Evolutionary conservation across 2,888 invertebrate species (phyloP).

Genomic region (Eristalis tenax): DNA sequence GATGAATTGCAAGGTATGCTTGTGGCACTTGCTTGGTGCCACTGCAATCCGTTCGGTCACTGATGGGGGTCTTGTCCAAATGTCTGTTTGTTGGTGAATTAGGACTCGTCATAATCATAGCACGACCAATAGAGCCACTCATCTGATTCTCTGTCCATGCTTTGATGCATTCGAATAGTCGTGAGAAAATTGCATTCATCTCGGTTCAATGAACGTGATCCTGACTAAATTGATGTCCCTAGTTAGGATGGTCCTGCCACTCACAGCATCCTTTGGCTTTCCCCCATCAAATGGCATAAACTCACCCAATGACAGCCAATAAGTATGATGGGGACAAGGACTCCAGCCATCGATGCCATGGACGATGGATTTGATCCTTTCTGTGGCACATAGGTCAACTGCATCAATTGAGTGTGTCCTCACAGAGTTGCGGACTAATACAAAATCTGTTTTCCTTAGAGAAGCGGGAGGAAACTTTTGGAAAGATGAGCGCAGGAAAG

Average conservation of each 20-base stretch:
- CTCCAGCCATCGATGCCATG: constrained; percentile 9
- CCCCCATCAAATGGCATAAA: constrained; percentile 34
- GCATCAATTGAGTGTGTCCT: constrained; percentile 43
- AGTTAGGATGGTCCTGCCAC: neutral
- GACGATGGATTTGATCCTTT: constrained; percentile 6
- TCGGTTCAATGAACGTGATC: constrained; percentile 41
- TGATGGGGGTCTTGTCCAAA: neutral
- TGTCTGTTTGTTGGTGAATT: no score
- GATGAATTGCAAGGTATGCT: neutral
- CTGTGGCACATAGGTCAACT: constrained; percentile 43
- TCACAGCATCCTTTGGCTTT: constrained; percentile 5
- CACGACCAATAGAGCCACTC: neutral
- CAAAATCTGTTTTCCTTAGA: neutral
- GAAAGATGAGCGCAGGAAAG: neutral
- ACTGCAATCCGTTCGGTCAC: neutral
- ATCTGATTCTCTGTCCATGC: neutral
- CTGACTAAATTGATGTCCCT: constrained; percentile 40
- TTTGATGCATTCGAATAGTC: constrained; percentile 25
- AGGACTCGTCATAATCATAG: neutral
- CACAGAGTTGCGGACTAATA: neutral
- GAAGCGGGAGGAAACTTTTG: neutral
- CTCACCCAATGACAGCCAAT: constrained; percentile 35
- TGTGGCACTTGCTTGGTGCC: neutral
- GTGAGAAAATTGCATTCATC: constrained; percentile 31
- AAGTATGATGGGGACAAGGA: constrained; percentile 43